These are phyloP conservation scores for Hylia prasina DNA, from an alignment of 2,113 vertebrate species.

Conservation along the genomic window DNA sequence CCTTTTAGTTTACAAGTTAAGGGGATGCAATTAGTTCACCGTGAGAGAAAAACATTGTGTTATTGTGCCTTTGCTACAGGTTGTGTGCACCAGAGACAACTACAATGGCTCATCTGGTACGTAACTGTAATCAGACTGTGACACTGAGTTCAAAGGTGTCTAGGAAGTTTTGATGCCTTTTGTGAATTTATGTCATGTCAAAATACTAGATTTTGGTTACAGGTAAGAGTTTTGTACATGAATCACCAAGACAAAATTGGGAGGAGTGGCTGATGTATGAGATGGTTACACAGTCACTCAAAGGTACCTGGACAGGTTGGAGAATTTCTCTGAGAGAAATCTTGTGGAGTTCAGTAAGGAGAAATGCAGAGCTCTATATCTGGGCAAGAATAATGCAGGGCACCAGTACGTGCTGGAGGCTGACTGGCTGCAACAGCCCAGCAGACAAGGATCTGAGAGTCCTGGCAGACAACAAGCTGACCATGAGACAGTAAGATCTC, in stretches of 20 bases:
- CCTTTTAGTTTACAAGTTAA: not conserved
- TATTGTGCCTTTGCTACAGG: not conserved
- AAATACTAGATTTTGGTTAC: not conserved
- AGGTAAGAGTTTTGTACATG: not conserved
- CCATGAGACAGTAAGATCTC: not conserved
- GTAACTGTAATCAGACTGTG: not conserved
- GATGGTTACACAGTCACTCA: not conserved
- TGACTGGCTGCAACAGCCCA: not conserved
- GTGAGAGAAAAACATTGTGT: not conserved
- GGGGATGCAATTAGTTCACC: not conserved
- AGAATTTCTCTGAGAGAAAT: not conserved
- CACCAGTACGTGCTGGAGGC: not conserved
- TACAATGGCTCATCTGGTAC: not conserved
- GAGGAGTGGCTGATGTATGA: not conserved
- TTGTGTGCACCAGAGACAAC: not conserved
- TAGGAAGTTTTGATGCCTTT: not conserved
- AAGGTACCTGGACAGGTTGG: not conserved
- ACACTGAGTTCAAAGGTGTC: not conserved
- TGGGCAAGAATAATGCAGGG: not conserved
- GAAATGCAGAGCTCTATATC: not conserved
- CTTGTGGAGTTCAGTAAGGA: not conserved
- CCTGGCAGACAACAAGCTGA: not conserved
- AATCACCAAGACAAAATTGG: not conserved
- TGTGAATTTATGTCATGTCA: not conserved
- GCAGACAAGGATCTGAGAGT: not conserved